Evolutionary conservation across 1,140 invertebrate species (phyloP).

Genomic region (Drosophila busckii): DNA sequence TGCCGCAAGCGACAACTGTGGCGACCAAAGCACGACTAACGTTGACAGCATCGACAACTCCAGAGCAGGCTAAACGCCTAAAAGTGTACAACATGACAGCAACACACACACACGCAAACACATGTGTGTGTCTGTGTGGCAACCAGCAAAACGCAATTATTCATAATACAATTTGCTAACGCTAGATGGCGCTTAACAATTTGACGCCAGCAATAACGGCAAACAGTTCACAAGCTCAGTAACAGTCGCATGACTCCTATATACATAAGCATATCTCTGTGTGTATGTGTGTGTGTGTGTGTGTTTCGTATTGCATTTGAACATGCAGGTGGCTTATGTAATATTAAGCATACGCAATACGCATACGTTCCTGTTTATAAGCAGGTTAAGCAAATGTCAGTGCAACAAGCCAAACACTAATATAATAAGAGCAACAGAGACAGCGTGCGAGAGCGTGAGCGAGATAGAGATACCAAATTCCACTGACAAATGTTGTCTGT

Average conservation of each 20-base stretch:
- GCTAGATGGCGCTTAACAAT: constrained; percentile 55
- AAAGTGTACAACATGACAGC: constrained; percentile 39
- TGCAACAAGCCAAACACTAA: constrained; percentile 54
- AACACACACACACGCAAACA: constrained; percentile 1
- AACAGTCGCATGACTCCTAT: constrained; percentile 6
- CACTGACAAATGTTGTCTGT: no score
- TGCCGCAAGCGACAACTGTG: constrained; percentile 2
- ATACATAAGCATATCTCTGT: background rate
- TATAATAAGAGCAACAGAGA: constrained; percentile 15
- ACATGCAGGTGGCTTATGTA: constrained; percentile 65
- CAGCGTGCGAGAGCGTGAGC: no score
- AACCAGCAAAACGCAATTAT: constrained; percentile 54
- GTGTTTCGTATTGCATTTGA: constrained; percentile 43
- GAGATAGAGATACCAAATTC: no score
- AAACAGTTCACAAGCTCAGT: constrained; percentile 34
- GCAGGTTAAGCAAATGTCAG: constrained; percentile 65
- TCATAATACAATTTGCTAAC: constrained; percentile 71
- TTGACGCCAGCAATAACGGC: constrained; percentile 49
- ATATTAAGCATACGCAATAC: constrained; percentile 65
- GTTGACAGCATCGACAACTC: no score
- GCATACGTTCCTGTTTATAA: constrained; percentile 49
- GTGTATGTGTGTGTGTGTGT: background rate
- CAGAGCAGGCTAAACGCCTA: constrained; percentile 16
- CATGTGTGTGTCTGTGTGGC: background rate
- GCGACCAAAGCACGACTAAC: background rate